These are phyloP conservation scores for Busseola fusca DNA, from an alignment of 2,888 invertebrate genomes.

Conservation along the genomic window DNA sequence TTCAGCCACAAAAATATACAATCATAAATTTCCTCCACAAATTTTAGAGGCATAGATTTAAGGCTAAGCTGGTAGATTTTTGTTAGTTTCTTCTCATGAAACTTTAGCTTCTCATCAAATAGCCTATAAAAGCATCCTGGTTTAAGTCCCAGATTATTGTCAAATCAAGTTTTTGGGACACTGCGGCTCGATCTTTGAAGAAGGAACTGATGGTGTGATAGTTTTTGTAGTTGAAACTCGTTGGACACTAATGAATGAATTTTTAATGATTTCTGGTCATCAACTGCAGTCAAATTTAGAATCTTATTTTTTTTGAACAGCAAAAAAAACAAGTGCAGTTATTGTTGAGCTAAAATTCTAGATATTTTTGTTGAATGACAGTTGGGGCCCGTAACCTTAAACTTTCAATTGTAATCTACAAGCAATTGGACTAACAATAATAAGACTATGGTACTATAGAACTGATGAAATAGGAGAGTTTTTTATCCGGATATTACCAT, in stretches of 20 bases:
- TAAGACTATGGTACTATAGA: neutral
- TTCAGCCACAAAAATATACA: conserved; percentile 85
- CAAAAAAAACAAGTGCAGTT: neutral
- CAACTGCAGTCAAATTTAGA: neutral
- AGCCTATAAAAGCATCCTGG: neutral
- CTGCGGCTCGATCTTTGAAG: neutral
- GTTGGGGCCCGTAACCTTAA: neutral
- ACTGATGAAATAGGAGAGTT: too few species aligned
- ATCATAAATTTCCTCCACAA: conserved; percentile 65
- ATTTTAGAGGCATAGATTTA: conserved; percentile 13
- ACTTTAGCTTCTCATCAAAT: neutral
- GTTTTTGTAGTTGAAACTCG: neutral
- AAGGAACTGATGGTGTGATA: neutral
- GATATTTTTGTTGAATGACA: conserved; percentile 10
- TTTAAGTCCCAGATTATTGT: neutral
- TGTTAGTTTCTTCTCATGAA: conserved; percentile 18
- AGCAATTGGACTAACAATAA: conserved; percentile 1
- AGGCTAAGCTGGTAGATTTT: conserved; percentile 5
- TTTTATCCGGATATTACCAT: too few species aligned
- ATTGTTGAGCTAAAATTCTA: conserved; percentile 8
- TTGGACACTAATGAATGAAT: neutral
- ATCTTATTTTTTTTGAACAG: neutral
- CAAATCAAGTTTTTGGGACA: neutral
- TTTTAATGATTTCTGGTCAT: neutral
- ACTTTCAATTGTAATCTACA: neutral